These are phyloP conservation scores for Lucifuga dentata DNA, from an alignment of 2,113 vertebrate species.

Conservation along the genomic window DNA sequence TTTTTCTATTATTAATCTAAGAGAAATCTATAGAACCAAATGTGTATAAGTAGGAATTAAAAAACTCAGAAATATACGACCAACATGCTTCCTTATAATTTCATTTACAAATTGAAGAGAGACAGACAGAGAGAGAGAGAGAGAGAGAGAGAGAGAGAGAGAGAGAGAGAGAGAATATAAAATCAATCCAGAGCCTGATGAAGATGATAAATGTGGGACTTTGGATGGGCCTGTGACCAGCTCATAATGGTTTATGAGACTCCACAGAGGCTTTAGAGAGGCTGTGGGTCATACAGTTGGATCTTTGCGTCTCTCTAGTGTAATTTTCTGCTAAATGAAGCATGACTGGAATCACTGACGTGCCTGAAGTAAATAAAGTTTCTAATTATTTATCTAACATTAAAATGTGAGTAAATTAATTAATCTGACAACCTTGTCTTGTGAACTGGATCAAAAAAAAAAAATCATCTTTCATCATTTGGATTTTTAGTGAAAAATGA, in stretches of 20 bases:
- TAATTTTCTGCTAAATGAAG: slow-evolving; percentile 19
- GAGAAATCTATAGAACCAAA: no score
- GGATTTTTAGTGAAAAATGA: slow-evolving; percentile 42
- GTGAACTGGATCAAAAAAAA: slow-evolving; percentile 54
- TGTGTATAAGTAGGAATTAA: no score
- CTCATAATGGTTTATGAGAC: no score
- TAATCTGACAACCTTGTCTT: slow-evolving; percentile 47
- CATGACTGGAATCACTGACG: no score
- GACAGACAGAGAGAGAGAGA: no score
- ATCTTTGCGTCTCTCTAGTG: slow-evolving; percentile 43
- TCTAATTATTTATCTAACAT: slow-evolving; percentile 65
- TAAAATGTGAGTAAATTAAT: slow-evolving; percentile 52
- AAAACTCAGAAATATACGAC: no score
- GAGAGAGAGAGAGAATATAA: slow-evolving; percentile 5
- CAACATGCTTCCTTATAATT: no score
- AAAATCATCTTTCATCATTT: slow-evolving; percentile 34
- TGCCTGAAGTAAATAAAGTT: slow-evolving; percentile 57
- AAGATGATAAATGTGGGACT: not conserved
- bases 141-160: no score
- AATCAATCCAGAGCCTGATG: not conserved
- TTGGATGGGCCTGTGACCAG: not conserved
- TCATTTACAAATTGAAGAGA: no score
- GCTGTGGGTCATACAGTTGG: slow-evolving; percentile 35
- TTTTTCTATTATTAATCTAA: no score
- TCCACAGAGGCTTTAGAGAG: not conserved